Conservation (phyloP, 53 echinoderm and acorn worm species). For the Hippasteria phrygiana region DNA sequence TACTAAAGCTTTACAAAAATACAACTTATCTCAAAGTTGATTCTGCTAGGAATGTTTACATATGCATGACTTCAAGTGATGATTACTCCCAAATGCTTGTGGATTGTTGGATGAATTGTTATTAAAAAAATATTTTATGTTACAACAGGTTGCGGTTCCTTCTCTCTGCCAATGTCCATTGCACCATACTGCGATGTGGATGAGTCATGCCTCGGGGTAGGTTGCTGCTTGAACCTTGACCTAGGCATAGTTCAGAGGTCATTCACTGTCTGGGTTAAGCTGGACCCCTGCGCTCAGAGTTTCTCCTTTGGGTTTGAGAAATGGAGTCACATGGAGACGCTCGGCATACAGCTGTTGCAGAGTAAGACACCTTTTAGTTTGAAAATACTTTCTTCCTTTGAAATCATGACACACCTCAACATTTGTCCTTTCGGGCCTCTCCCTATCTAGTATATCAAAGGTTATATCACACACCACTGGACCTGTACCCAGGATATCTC, state of each 20-base stretch:
- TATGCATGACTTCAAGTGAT: background rate
- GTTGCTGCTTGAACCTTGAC: conserved; percentile 66
- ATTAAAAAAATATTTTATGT: background rate
- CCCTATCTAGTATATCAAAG: no score
- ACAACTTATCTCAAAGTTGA: no score
- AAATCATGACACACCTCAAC: background rate
- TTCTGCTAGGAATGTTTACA: no score
- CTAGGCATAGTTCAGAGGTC: conserved; percentile 61
- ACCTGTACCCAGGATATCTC: no score
- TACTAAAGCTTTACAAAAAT: no score
- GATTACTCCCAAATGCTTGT: no score
- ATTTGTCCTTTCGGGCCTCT: no score
- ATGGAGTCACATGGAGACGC: conserved; percentile 44
- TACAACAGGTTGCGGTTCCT: background rate
- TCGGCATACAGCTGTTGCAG: conserved; percentile 27
- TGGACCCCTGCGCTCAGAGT: conserved; percentile 43
- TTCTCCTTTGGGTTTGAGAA: conserved; percentile 64
- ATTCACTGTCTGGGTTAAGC: conserved; percentile 53
- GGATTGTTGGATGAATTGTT: no score
- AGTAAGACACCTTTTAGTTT: background rate
- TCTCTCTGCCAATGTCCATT: background rate
- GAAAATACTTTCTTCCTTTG: background rate
- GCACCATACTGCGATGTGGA: conserved; percentile 32
- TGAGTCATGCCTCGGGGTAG: conserved; percentile 43
- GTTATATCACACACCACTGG: no score